A percentile compares a stretch with the other conserved stretches of the same genome.
phyloP scores from a whole-genome alignment of 2,888 invertebrate species.

The Brachypterus glaber region DNA sequence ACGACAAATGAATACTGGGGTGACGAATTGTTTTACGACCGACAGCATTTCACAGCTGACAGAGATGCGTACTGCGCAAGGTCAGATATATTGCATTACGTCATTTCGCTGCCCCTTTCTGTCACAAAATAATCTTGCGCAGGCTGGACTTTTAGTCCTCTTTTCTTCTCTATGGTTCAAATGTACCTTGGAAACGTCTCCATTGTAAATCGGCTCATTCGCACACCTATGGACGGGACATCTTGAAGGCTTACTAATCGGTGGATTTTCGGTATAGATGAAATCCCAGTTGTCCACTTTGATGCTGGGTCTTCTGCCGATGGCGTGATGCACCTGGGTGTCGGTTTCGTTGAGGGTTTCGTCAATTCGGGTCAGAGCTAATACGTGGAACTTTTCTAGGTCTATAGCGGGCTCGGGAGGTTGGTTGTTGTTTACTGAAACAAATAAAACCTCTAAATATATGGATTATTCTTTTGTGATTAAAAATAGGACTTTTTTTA shows the following conservation, averaged over 20 bases:
- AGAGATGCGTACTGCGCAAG: too few species aligned
- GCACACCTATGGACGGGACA: constrained; percentile 27
- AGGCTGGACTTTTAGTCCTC: too few species aligned
- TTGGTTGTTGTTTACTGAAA: constrained; percentile 9
- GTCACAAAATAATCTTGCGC: too few species aligned
- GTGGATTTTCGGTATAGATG: constrained; percentile 32
- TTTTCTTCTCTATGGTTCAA: background rate
- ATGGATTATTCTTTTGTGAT: too few species aligned
- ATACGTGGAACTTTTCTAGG: constrained; percentile 34
- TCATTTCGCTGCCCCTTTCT: too few species aligned
- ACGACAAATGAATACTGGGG: too few species aligned
- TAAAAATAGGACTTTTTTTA: too few species aligned
- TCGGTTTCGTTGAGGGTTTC: constrained; percentile 23
- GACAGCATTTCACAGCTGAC: too few species aligned
- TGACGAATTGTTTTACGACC: too few species aligned
- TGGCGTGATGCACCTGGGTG: constrained; percentile 8
- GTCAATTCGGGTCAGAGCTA: constrained; percentile 34
- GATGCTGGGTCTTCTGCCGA: constrained; percentile 32
- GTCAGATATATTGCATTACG: too few species aligned
- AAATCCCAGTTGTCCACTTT: constrained; percentile 38
- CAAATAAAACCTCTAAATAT: too few species aligned
- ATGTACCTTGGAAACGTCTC: constrained; percentile 10
- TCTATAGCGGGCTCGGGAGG: background rate
- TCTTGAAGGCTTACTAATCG: constrained; percentile 11
- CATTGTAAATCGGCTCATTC: constrained; percentile 16